Conservation (phyloP, 2,797 vertebrate species). For the Periparus ater region DNA sequence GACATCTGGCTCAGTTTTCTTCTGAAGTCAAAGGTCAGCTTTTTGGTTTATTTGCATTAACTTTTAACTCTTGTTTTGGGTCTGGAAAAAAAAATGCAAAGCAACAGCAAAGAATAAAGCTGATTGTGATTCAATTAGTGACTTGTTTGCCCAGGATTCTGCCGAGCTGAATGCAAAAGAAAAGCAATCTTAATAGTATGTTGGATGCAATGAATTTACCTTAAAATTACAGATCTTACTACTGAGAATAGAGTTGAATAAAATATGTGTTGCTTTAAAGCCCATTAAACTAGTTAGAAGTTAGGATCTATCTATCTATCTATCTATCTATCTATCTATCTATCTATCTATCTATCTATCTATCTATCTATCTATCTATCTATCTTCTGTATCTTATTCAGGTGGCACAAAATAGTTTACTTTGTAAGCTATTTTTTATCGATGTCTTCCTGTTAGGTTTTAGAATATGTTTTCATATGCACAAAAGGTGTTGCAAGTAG, state of each 20-base stretch:
- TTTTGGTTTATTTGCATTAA: neutral
- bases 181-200: neutral
- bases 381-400: neutral
- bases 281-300: neutral
- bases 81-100: neutral
- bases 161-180: neutral
- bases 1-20: slow-evolving; percentile 94
- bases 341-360: neutral
- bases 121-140: neutral
- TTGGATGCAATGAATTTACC: neutral
- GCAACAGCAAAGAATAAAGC: neutral
- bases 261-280: neutral
- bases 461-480: neutral
- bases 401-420: neutral
- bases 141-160: neutral
- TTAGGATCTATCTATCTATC: neutral
- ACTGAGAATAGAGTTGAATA: neutral
- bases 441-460: neutral
- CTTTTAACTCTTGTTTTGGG: neutral
- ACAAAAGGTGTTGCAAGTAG: neutral
- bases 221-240: neutral
- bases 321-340: neutral
- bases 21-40: slow-evolving; percentile 93
- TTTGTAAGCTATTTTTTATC: neutral
- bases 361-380: neutral